Conservation (phyloP, 2,113 vertebrate genomes). For the Nannospalax galili region DNA sequence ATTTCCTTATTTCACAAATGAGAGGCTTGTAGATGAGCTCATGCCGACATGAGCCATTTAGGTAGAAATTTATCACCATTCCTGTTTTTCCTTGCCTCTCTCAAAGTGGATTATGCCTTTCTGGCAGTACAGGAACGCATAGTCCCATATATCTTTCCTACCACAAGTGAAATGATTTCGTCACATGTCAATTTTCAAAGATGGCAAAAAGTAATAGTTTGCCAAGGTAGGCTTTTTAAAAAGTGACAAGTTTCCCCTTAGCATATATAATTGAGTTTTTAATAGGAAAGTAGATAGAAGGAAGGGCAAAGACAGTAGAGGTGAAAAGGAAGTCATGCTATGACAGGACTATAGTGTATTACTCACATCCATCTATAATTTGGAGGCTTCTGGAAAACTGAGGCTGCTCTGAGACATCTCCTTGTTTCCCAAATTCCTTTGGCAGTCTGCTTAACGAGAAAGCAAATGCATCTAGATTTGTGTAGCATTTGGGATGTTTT, state of each 20-base stretch:
- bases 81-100: constrained; percentile 9
- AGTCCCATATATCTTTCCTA: constrained; percentile 26
- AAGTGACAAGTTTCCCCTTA: constrained; percentile 3
- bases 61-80: constrained; percentile 48
- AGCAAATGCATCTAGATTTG: constrained; percentile 4
- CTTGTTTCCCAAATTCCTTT: not conserved
- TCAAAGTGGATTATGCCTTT: constrained; percentile 46
- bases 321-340: not conserved
- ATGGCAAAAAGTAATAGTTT: constrained; percentile 9
- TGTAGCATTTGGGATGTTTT: not conserved
- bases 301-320: not conserved
- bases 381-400: not conserved
- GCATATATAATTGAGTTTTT: constrained; percentile 35
- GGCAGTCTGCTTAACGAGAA: not conserved
- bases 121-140: constrained; percentile 13
- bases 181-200: constrained; percentile 63
- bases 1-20: constrained; percentile 32
- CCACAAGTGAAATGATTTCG: constrained; percentile 46
- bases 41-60: constrained; percentile 22
- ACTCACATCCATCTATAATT: not conserved
- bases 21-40: constrained; percentile 19
- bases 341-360: not conserved
- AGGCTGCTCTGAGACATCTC: not conserved
- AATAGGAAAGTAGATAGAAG: not conserved
- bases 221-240: constrained; percentile 29